phyloP scores from a whole-genome alignment of 2,113 vertebrate species.

The Lophotis ruficrista region DNA sequence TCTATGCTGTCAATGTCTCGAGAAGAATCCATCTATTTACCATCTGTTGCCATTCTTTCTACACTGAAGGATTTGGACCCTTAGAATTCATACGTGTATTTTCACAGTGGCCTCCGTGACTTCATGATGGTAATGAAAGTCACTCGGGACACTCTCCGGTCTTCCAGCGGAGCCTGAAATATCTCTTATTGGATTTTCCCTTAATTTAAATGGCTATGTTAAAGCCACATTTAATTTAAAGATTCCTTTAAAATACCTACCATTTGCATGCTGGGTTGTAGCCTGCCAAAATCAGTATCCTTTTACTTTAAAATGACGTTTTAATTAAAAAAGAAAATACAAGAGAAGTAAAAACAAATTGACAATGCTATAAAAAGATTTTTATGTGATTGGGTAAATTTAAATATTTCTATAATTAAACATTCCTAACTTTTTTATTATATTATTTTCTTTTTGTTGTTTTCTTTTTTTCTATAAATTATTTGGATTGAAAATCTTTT shows the following conservation, averaged over 20 bases:
- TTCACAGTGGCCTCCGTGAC: not conserved
- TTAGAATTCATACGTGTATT: not conserved
- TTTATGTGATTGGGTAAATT: constrained; percentile 9
- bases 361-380: constrained; percentile 13
- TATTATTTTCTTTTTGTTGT: not conserved
- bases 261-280: not conserved
- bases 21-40: not conserved
- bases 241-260: constrained; percentile 34
- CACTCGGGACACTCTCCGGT: not conserved
- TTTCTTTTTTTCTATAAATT: not conserved
- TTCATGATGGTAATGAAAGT: not conserved
- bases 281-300: not conserved
- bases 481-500: constrained; percentile 48
- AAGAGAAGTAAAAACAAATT: constrained; percentile 1
- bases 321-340: constrained; percentile 17
- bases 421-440: not conserved
- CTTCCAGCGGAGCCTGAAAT: not conserved
- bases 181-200: not conserved
- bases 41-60: not conserved
- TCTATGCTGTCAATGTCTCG: fast-evolving
- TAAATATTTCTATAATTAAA: constrained; percentile 13
- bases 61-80: not conserved
- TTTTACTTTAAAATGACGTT: not conserved
- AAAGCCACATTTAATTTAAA: not conserved
- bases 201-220: not conserved